Evolutionary conservation across 2,797 vertebrate genomes (phyloP).

Genomic region (Rhinichthys osculus): DNA sequence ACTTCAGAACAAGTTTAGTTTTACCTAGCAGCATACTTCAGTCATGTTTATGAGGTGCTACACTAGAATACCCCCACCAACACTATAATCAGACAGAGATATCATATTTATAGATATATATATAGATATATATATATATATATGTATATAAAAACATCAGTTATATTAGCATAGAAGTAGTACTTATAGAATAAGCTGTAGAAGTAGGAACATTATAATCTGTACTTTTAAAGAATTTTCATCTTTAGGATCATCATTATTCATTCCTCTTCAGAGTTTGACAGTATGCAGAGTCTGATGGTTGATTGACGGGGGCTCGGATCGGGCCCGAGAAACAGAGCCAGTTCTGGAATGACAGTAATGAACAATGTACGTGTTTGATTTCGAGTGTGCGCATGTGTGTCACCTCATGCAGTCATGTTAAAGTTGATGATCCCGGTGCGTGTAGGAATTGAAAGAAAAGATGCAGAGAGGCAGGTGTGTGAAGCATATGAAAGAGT

Average conservation of each 20-base stretch:
- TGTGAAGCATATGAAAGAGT: constrained; percentile 49
- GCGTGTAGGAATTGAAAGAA: constrained; percentile 47
- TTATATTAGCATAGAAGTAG: constrained; percentile 81
- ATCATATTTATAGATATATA: constrained; percentile 63
- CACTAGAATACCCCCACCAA: constrained; percentile 82
- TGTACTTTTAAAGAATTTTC: constrained; percentile 62
- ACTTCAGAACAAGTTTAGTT: constrained; percentile 65
- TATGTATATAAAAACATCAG: constrained; percentile 74
- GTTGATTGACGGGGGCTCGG: constrained; percentile 66
- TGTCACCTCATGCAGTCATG: constrained; percentile 42
- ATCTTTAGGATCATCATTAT: constrained; percentile 73
- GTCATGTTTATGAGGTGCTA: constrained; percentile 73
- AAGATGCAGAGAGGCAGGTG: constrained; percentile 46
- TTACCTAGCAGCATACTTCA: constrained; percentile 67
- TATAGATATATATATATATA: constrained; percentile 63
- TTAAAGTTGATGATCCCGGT: constrained; percentile 41
- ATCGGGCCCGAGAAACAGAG: constrained; percentile 42
- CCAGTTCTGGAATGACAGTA: constrained; percentile 54
- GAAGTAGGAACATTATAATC: constrained; percentile 83
- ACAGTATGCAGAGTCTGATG: constrained; percentile 67
- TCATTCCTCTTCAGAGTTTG: constrained; percentile 69
- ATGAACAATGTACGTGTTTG: constrained; percentile 38
- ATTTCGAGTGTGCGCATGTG: constrained; percentile 43
- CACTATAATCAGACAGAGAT: constrained; percentile 72
- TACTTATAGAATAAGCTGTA: constrained; percentile 84